Percentiles rank a stretch among this genome's conserved stretches.
phyloP scores from a whole-genome alignment of 2,113 vertebrate species.

The Saccopteryx leptura region DNA sequence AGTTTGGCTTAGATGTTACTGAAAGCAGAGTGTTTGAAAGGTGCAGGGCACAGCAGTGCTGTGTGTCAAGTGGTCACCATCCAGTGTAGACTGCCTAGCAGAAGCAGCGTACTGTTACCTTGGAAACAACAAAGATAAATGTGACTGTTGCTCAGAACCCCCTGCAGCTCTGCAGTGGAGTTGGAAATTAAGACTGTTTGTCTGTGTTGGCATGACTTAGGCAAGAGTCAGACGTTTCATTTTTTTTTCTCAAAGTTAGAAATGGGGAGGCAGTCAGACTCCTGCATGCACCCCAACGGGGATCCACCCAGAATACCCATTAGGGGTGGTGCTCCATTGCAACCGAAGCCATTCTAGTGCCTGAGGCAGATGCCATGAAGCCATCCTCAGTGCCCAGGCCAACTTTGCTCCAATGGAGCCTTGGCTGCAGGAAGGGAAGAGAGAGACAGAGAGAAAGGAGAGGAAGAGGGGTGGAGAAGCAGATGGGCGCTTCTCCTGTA shows the following conservation, averaged over 20 bases:
- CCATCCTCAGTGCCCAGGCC: too few relatives aligned
- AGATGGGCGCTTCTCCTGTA: too few relatives aligned
- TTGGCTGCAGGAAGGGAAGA: too few relatives aligned
- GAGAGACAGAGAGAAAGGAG: too few relatives aligned
- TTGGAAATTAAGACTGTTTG: background rate
- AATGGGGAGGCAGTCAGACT: too few relatives aligned
- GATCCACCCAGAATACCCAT: too few relatives aligned
- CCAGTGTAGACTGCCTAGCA: background rate
- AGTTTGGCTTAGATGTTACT: constrained; percentile 44
- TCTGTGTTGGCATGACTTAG: background rate
- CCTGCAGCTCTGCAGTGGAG: background rate
- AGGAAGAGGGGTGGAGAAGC: too few relatives aligned
- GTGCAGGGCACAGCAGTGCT: background rate
- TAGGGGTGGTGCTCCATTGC: too few relatives aligned
- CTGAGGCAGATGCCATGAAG: too few relatives aligned
- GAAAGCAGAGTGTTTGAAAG: constrained; percentile 39
- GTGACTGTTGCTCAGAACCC: background rate
- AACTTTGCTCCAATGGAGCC: too few relatives aligned
- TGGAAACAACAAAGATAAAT: background rate
- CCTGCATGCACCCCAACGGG: too few relatives aligned
- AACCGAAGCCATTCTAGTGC: too few relatives aligned
- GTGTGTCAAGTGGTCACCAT: background rate
- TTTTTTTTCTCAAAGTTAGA: background rate
- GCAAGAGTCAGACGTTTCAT: background rate
- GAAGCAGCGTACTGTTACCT: background rate